Base-by-base conservation (phyloP, 2,797 vertebrate species). In the Mormyrops attenuatus region DNA sequence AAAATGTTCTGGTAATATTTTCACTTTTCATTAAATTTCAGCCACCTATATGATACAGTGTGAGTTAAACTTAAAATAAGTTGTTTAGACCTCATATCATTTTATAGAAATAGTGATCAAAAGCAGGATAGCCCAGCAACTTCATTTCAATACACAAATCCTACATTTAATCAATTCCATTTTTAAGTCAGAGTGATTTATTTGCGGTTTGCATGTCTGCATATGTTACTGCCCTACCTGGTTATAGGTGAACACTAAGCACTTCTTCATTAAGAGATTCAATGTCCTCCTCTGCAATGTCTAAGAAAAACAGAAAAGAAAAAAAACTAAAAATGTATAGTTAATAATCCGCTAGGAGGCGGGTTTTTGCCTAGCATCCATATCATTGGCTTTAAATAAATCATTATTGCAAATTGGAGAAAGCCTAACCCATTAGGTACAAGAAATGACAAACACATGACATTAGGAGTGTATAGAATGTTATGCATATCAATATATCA, bases 211-310 rank as follows among this genome's bases (percentile, higher is more conserved):
- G 77, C 34, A 20, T 47, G 38, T 44, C 41, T n/a, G 11, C 77
- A 38, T 8, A 22, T 88, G 22, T 80, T 15, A 50, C 73, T n/a
- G 20, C 44, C 73, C 34, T 89, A 89, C 88, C 73, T 89, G 52
- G 88, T 89, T 89, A 89, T 84, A 89, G 77, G 53, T 89, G 88
- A 34, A 89, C 77, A 84, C 55, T 53, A 57, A 89, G 77, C 15
- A 84, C 53, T 44, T 77, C 52, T 13, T 89, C 88, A 13, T 84
- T 77, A 41, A 89, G 73, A 60, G 88, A 57, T n/a, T 89, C 88
- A 89, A 89, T 57, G 8, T 84, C 88, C 41, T 89, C 88, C 53
- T 89, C 88, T 17, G 73, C 34, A n/a, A 89, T 89, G 34, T 60
- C 88, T 89, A 60, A 60, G 73, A 60, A 89, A 50, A 50, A 85